Evolutionary conservation across 2,113 vertebrate species (phyloP), one percentile per base, ranked within the genome.

Genomic region (Tyrannus savana): DNA sequence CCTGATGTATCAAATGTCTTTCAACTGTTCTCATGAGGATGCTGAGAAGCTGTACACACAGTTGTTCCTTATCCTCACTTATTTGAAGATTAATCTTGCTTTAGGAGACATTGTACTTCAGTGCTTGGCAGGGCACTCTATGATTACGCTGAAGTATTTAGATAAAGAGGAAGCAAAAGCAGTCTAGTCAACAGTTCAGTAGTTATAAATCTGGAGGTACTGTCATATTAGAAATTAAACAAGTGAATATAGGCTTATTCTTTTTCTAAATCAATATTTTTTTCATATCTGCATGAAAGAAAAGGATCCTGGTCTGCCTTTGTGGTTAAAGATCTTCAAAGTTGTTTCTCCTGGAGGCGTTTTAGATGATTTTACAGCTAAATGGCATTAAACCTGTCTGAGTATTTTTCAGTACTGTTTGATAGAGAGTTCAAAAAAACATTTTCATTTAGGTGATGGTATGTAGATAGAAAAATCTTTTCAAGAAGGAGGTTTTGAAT

Each of bases 11-110:
- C 14, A 11, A 15, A 75, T 23, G 31, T 6, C 2, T 87, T 44
- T 72, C 44, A 60, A 11, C 41, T 64, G 35, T 27, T 92, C 81
- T 94, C 42, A 1, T 44, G 60, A 68, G 49, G 52, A 72, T 68
- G 27, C 46, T 82, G 80, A 56, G 63, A 47, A 11, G 12, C 73
- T 74, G 22, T 25, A 39, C 80, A 84, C 35, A 37, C 30, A 14
- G 52, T 93, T 73, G 56, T 46, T 94, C 87, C 69, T 78, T 76
- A 64, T 64, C 60, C 30, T 89, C 56, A 10, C 27, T 91, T 84
- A 87, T 75, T 87, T 89, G 44, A 62, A 67, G 76, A 84, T 87
- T 81, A 52, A 84, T 95, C 91, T 91, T 91, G 44, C 75, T 91
- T 75, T 84, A 72, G 80, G 33, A 93, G 76, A 22, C 17, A 4